Percentiles rank a stretch among this genome's conserved stretches.
phyloP scores from a whole-genome alignment of 2,888 invertebrate species.

The Prosapia bicincta region DNA sequence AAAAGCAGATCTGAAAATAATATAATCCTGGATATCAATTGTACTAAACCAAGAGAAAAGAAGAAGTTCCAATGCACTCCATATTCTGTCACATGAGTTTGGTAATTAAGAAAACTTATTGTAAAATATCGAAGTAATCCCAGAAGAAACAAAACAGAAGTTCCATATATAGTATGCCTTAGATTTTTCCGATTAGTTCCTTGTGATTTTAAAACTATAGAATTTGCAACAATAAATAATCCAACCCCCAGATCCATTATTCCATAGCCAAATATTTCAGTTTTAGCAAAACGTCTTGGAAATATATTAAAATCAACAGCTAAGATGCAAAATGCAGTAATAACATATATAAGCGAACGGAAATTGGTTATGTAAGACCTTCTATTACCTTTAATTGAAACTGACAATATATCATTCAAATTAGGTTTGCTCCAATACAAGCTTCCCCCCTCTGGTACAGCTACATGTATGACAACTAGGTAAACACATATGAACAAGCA shows the following conservation, averaged over 20 bases:
- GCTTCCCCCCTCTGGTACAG: not conserved
- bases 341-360: slow-evolving; percentile 65
- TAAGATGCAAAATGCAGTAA: slow-evolving; percentile 78
- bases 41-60: slow-evolving; percentile 83
- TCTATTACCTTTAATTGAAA: slow-evolving; percentile 6
- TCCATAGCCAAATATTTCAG: slow-evolving; percentile 78
- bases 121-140: slow-evolving; percentile 61
- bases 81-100: slow-evolving; percentile 88
- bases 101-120: slow-evolving; percentile 68
- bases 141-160: slow-evolving; percentile 53
- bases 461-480: not conserved
- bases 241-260: slow-evolving; percentile 97
- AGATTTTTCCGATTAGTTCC: not conserved
- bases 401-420: not conserved
- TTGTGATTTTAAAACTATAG: slow-evolving; percentile 57
- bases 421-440: slow-evolving; percentile 16
- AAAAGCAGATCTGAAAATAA: slow-evolving; percentile 46
- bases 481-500: not conserved
- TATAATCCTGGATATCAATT: slow-evolving; percentile 56
- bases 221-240: slow-evolving; percentile 77
- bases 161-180: slow-evolving; percentile 42
- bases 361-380: slow-evolving; percentile 56
- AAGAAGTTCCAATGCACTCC: slow-evolving; percentile 99
- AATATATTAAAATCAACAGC: slow-evolving; percentile 92
- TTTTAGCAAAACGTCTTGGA: slow-evolving; percentile 83